phyloP scores from a whole-genome alignment of 2,888 invertebrate genomes.

The Lepidochitona cinerea region DNA sequence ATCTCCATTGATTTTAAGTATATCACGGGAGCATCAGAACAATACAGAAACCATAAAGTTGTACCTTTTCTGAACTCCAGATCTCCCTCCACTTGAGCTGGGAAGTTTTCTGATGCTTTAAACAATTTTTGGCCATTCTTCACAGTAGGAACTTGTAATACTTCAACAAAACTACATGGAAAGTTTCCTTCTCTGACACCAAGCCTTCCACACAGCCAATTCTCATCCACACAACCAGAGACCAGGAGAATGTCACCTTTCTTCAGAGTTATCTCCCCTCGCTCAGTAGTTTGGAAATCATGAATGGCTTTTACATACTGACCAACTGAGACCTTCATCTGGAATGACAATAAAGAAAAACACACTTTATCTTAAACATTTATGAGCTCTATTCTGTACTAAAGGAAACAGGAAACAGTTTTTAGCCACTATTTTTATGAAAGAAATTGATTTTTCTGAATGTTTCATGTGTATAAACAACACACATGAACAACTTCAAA shows the following conservation, averaged over 20 bases:
- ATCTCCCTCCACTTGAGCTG: slow-evolving; percentile 58
- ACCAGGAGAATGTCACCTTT: slow-evolving; percentile 60
- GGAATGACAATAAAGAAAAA: slow-evolving; percentile 19
- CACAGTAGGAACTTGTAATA: slow-evolving; percentile 45
- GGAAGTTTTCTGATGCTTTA: slow-evolving; percentile 58
- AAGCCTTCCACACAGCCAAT: slow-evolving; percentile 60
- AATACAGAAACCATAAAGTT: no score
- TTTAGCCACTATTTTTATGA: no score
- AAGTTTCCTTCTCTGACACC: slow-evolving; percentile 56
- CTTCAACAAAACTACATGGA: slow-evolving; percentile 61
- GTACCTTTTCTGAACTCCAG: slow-evolving; percentile 62
- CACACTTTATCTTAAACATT: not conserved
- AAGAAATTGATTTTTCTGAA: no score
- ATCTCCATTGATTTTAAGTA: no score
- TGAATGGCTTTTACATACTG: slow-evolving; percentile 60
- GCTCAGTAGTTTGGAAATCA: slow-evolving; percentile 55
- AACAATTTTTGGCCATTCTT: slow-evolving; percentile 56
- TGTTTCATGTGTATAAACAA: no score
- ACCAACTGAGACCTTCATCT: slow-evolving; percentile 54
- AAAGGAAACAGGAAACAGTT: no score
- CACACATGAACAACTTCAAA: no score
- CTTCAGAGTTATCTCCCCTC: slow-evolving; percentile 56
- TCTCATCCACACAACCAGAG: slow-evolving; percentile 53
- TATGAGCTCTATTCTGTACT: no score
- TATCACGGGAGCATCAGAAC: no score